Base-by-base conservation (phyloP, 2,113 vertebrate species). In the Urocolius indicus region DNA sequence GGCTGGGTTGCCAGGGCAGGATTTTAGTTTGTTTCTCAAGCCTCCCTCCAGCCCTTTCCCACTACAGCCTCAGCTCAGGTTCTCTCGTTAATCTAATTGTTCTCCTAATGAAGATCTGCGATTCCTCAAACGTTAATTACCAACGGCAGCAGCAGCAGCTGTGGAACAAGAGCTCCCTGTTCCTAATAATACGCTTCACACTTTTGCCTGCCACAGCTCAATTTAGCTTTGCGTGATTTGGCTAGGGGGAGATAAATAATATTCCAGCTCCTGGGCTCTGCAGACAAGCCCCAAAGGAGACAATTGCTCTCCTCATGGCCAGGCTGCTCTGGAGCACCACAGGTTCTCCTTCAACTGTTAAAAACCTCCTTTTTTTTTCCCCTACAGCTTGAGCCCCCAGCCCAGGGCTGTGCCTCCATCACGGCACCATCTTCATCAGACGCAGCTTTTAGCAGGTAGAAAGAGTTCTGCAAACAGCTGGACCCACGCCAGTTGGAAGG, bases 21-120 rank as follows among this genome's bases (percentile, higher is more conserved):
- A 74, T 65, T 94, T 92, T 26, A 69, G 57, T 89, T 94, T 69
- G 80, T 62, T 95, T 96, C 84, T 63, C 63, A 81, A 89, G 74
- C 75, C 71, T 84, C 52, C 75, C 91, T 80, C 71, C 66, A 87
- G 48, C 75, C 77, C 85, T 82, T 93, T 80, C 84, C 92, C 85
- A 91, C 85, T 48, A 82, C 61, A 89, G 91, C 79, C 85, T 88
- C 65, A 15, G 89, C 90, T 94, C 68, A 46, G 85, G 78, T 77
- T 95, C 91, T 88, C 93, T 95, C 85, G 93, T 94, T 95, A 95
- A 96, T 95, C 92, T 95, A 92, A 95, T 94, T 96, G 96, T 96
- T 96, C 95, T 97, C 88, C 92, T 97, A 97, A 97, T 97, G 96
- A 96, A 97, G 97, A 97, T 95, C 96, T 97, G 95, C 94, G 92